Evolutionary conservation across 2,888 invertebrate genomes (phyloP).

Genomic region (Cheilosia grossa): DNA sequence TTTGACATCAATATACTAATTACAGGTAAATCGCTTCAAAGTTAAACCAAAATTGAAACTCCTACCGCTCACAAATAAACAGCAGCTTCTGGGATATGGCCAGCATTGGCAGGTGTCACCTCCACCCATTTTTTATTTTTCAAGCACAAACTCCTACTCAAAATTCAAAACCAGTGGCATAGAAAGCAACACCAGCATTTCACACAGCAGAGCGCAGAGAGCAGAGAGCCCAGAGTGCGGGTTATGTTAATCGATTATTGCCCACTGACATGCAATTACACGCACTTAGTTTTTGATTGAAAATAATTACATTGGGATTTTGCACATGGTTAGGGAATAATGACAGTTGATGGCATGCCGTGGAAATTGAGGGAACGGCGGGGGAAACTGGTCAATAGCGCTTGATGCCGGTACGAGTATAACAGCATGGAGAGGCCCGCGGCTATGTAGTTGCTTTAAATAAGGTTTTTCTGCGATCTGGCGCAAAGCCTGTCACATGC

Average conservation of each 20-base stretch:
- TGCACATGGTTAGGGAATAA: constrained; percentile 74
- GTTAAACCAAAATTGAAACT: constrained; percentile 67
- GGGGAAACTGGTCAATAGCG: constrained; percentile 52
- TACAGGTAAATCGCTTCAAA: constrained; percentile 52
- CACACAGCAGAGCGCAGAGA: neutral
- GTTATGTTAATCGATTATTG: constrained; percentile 76
- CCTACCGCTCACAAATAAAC: constrained; percentile 17
- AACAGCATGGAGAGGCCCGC: constrained; percentile 14
- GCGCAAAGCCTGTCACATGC: constrained; percentile 29
- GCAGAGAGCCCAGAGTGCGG: constrained; percentile 2
- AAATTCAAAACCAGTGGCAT: constrained; percentile 64
- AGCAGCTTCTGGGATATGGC: neutral
- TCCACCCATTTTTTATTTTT: neutral
- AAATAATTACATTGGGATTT: constrained; percentile 77
- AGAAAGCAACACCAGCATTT: constrained; percentile 12
- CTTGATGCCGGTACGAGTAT: constrained; percentile 2
- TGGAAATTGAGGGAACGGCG: constrained; percentile 40
- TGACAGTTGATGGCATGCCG: constrained; percentile 70
- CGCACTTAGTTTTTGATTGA: constrained; percentile 79
- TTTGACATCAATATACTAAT: neutral
- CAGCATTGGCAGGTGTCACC: constrained; percentile 32
- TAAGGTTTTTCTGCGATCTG: constrained; percentile 33
- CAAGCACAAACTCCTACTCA: constrained; percentile 4
- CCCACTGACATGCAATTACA: constrained; percentile 78
- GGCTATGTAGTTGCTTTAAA: constrained; percentile 44